Evolutionary conservation across 1,140 invertebrate genomes (phyloP).

Genomic region (Gonatopus flavifemur): DNA sequence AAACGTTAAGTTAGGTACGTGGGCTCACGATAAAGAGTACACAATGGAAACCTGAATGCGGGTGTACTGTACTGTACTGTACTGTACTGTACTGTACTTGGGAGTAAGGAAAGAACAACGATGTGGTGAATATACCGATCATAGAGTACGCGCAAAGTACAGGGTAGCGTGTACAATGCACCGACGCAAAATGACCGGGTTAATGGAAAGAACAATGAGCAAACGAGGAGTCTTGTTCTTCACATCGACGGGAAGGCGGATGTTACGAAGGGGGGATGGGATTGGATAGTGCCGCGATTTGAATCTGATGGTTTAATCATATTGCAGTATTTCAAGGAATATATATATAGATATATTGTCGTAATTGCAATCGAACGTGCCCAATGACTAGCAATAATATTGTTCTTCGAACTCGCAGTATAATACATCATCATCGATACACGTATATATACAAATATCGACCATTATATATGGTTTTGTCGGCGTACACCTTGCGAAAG

Average conservation of each 20-base stretch:
- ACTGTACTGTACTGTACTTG: background rate
- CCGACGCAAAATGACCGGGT: slow-evolving; percentile 33
- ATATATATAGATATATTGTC: too few relatives aligned
- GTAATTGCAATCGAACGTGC: too few relatives aligned
- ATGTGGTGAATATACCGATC: slow-evolving; percentile 26
- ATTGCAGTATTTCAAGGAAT: slow-evolving; percentile 5
- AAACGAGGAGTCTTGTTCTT: slow-evolving; percentile 30
- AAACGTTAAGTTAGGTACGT: slow-evolving; percentile 8
- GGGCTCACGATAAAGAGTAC: slow-evolving; percentile 26
- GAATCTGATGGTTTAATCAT: slow-evolving; percentile 20
- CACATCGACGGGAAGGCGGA: slow-evolving; percentile 20
- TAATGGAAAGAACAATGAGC: slow-evolving; percentile 36
- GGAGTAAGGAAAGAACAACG: too few relatives aligned
- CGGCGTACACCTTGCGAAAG: too few relatives aligned
- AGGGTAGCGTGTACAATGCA: slow-evolving; percentile 32
- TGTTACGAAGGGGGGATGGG: slow-evolving; percentile 13
- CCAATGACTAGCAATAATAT: too few relatives aligned
- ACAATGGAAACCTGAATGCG: slow-evolving; percentile 34
- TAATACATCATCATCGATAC: too few relatives aligned
- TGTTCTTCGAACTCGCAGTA: too few relatives aligned
- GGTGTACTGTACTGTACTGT: background rate
- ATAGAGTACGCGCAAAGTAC: slow-evolving; percentile 34
- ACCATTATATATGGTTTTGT: too few relatives aligned
- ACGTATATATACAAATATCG: too few relatives aligned
- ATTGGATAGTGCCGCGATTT: too few relatives aligned